Base-by-base conservation (phyloP, 2,113 vertebrate species). In the Solenodon paradoxus region DNA sequence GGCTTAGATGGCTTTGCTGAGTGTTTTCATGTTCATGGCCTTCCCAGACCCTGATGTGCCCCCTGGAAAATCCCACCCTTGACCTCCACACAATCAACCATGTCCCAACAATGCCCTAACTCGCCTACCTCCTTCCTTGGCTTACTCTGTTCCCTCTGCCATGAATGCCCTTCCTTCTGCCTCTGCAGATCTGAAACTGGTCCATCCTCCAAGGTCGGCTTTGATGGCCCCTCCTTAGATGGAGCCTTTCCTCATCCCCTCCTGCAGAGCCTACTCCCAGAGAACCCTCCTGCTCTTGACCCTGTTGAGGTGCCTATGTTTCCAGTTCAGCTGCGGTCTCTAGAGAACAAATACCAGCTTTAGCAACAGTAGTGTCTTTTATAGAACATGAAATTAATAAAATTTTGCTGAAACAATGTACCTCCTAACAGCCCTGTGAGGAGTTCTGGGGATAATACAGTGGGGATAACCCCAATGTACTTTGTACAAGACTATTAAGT, bases 71-170 rank as follows among this genome's bases (percentile, higher is more conserved):
- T 30, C 42, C 40, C 9, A 26, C 17, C 47, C 30, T 32, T 11
- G 72, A 32, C 53, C 49, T 53, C 47, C 8, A 38, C 47, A 42
- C 40, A 24, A 16, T 59, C 19, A 15, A 1, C 72, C 1, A 1
- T 7, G 30, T 12, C 51, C 57, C 40, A 15, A 8, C 6, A n/a
- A 1, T 6, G 11, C 38, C 35, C 20, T 1, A 0, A 47, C 15
- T 38, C 32, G 61, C 38, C 77, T 45, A 40, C 32, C 72, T 24
- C 35, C 42, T 72, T 81, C 49, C 89, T 89, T 47, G 32, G 49
- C n/a, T 20, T 40, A 3, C 32, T 45, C 72, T 16, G 13, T 57
- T 51, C 35, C 38, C 35, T 47, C 45, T 11, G 13, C 49, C 38
- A 28, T 66, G 12, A 40, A 45, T 15, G 61, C 1, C 28, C 26